phyloP scores from a whole-genome alignment of 2,113 vertebrate species.

The Oreochromis tanganicae region DNA sequence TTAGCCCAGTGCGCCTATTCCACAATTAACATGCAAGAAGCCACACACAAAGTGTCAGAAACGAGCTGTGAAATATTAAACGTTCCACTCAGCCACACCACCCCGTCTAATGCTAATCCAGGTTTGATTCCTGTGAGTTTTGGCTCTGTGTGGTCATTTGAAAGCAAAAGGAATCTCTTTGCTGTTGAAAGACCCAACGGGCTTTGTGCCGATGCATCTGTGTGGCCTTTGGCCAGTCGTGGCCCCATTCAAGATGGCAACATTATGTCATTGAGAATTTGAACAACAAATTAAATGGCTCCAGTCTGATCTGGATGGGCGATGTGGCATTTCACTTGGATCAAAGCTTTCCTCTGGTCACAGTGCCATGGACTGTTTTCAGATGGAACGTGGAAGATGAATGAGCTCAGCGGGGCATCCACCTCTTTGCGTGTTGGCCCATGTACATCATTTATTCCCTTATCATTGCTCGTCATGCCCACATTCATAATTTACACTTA shows the following conservation, averaged over 20 bases:
- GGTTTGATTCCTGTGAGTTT: background rate
- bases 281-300: background rate
- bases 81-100: background rate
- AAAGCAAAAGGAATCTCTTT: background rate
- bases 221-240: background rate
- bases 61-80: background rate
- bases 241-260: background rate
- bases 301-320: background rate
- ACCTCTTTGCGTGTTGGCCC: background rate
- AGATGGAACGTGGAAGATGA: background rate
- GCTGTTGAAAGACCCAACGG: background rate
- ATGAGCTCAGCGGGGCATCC: background rate
- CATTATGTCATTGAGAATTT: background rate
- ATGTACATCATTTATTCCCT: background rate
- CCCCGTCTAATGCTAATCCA: background rate
- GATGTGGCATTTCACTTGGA: background rate
- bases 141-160: background rate
- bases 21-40: background rate
- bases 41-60: background rate
- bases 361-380: background rate
- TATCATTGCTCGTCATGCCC: background rate
- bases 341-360: background rate
- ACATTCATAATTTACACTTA: conserved; percentile 30
- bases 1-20: background rate
- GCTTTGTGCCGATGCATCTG: background rate